Base-by-base conservation (phyloP, 2,888 invertebrate genomes). In the Pseudoips prasinana region DNA sequence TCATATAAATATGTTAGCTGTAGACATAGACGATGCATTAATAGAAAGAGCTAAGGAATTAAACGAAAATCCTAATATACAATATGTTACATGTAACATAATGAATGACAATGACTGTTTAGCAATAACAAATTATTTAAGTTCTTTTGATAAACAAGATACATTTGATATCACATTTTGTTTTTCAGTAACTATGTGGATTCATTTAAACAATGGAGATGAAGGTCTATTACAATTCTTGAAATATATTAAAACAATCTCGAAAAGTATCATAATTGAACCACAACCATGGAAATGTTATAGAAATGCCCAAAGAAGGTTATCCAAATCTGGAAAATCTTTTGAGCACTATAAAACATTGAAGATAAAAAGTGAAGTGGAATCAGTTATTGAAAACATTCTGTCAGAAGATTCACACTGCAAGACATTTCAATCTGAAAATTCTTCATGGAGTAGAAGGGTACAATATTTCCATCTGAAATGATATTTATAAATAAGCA, bases 151-250 rank as follows among this genome's bases (percentile, higher is more conserved):
- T 42, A 58, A 80, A 1, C 87, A 78, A 27, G 28, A 58, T 0
- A 84, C 71, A 39, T 95, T 94, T 81, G 92, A 94, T 78, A 84
- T 92, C 1, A 89, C 91, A 28, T 95, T 94, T 72, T 94, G 94
- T 67, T 95, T 96, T 69, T 96, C 96, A 5, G 91, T 95, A 17
- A 94, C 95, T 8, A 95, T 96, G 95, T 96, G 96, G 96, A 94
- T 96, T 61, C 96, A 96, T 77, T 72, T 96, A 10, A 96, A 96
- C 73, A 89, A 94, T 75, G 94, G 95, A 3, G 96, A 96, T 82
- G 73, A 80, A 3, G 95, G 95, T 0, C 74, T 96, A 20, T 58
- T 83, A 33, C 53, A 73, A 2, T 95, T 95, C 71, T 75, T 96
- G 1, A 64, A 76, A 9, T 90, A 88, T 29, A 69, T 94, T 3